Conservation (phyloP, 2,888 invertebrate genomes). For the Branchellion lobata region DNA sequence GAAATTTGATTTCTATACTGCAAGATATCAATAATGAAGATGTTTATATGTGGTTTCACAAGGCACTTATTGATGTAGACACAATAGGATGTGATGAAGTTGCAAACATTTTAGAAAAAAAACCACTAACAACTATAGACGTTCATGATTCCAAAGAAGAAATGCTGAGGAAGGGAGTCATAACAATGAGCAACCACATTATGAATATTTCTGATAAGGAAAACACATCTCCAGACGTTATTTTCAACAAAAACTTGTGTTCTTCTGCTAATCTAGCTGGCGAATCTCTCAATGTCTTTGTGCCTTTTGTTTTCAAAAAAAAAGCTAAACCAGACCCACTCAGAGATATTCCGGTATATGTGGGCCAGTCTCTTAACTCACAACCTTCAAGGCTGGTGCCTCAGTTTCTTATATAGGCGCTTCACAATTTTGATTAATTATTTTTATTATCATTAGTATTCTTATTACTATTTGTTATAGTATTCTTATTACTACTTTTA, state of each 20-base stretch:
- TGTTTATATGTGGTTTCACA: background rate
- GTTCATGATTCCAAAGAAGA: background rate
- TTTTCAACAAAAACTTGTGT: background rate
- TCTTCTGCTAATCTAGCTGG: conserved; percentile 9
- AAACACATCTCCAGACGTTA: background rate
- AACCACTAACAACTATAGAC: background rate
- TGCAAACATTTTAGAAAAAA: background rate
- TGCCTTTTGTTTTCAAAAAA: background rate
- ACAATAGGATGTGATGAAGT: conserved; percentile 16
- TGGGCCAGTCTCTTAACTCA: background rate
- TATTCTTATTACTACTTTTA: no score
- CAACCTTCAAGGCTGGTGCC: no score
- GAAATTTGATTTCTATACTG: background rate
- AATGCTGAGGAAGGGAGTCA: background rate
- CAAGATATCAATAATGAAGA: background rate
- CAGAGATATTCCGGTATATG: background rate
- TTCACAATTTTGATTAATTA: no score
- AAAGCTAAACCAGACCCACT: background rate
- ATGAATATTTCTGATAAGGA: background rate
- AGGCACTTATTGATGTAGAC: conserved; percentile 1
- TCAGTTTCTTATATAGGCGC: no score
- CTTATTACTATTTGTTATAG: no score
- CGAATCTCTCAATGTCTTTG: background rate
- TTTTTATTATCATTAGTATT: no score
- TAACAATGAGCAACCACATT: background rate